A percentile compares a stretch with the other conserved stretches of the same genome.
These are phyloP conservation scores for Pomatostomus ruficeps DNA, from an alignment of 2,113 vertebrate species.

Conservation along the genomic window DNA sequence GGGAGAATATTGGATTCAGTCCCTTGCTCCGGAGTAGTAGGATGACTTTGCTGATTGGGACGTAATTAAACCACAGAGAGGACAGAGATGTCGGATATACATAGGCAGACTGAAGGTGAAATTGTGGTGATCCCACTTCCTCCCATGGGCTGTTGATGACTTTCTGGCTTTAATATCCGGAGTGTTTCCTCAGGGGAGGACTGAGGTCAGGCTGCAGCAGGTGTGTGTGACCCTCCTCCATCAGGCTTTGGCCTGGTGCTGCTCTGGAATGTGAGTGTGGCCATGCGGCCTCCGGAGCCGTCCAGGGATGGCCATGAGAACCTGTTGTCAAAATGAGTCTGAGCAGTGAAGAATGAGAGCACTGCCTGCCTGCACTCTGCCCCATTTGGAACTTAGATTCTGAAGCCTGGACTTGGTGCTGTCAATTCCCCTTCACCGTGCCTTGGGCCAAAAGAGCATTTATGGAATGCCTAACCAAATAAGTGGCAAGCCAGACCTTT, in stretches of 20 bases:
- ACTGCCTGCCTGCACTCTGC: neutral
- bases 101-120: neutral
- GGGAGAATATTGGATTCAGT: neutral
- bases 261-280: accelerated
- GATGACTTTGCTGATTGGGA: neutral
- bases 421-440: neutral
- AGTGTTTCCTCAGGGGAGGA: neutral
- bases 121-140: neutral
- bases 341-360: neutral
- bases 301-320: neutral
- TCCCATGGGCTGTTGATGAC: neutral
- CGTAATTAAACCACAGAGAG: neutral
- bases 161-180: neutral
- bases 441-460: neutral
- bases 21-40: neutral
- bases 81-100: neutral
- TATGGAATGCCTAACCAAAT: neutral
- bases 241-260: neutral
- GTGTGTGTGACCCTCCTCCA: neutral
- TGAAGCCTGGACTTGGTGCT: neutral
- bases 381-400: accelerated
- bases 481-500: neutral
- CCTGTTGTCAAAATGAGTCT: neutral
- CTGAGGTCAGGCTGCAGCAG: neutral
- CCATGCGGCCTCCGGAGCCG: accelerated